Conservation (phyloP, 2,113 vertebrate species). For the Ascaphus truei region DNA sequence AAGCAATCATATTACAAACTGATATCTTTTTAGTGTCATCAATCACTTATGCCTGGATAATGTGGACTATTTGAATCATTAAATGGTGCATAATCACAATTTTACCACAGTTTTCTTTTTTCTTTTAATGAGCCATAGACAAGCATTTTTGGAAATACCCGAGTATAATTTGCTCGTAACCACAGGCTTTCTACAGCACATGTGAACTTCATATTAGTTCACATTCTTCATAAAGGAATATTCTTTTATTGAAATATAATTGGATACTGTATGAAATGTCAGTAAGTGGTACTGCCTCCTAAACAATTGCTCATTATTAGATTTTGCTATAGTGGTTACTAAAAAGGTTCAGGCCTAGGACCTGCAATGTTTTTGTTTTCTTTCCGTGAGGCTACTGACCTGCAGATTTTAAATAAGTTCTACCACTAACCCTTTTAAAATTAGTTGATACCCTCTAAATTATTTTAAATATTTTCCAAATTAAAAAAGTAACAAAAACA, state of each 20-base stretch:
- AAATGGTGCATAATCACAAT: slow-evolving; percentile 12
- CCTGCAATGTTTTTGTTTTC: too few species aligned
- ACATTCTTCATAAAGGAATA: slow-evolving; percentile 10
- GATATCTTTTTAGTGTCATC: slow-evolving; percentile 27
- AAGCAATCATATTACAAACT: slow-evolving; percentile 20
- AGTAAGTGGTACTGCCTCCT: too few species aligned
- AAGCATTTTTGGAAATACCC: slow-evolving; percentile 30
- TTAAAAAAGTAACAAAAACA: too few species aligned
- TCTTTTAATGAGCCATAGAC: slow-evolving; percentile 29
- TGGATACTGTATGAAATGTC: too few species aligned
- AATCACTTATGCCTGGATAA: slow-evolving; percentile 21
- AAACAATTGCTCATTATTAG: too few species aligned
- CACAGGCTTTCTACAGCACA: background rate
- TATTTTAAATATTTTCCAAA: too few species aligned
- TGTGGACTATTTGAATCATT: slow-evolving; percentile 23
- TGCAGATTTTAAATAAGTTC: too few species aligned
- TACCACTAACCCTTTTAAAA: too few species aligned
- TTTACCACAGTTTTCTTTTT: slow-evolving; percentile 28
- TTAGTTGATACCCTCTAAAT: too few species aligned
- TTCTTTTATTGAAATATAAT: slow-evolving; percentile 5
- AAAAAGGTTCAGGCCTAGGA: too few species aligned
- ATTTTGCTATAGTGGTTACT: background rate
- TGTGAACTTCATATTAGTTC: slow-evolving; percentile 4
- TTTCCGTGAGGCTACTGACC: too few species aligned
- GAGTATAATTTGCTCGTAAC: slow-evolving; percentile 29